Evolutionary conservation across 2,113 vertebrate genomes (phyloP), one percentile per base, ranked within the genome.

Genomic region (Vanacampus margaritifer): DNA sequence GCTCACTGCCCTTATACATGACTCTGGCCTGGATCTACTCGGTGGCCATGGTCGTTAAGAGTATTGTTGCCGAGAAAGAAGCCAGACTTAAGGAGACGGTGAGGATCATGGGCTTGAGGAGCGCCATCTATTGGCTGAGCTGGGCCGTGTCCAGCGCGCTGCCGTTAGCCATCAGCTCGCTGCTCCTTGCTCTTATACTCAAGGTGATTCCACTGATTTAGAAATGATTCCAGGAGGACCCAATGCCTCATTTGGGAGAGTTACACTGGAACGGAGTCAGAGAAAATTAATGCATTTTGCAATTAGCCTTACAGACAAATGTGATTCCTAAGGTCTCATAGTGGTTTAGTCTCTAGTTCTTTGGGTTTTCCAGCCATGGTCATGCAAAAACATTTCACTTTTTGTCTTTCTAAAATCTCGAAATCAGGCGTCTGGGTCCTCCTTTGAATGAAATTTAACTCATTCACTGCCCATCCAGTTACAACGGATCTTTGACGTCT

Each of bases 1-100:
- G 91, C 12, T 96, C 94, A 3, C 91, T 99, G 82, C 95, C 97
- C 1, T 90, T 99, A 26, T 98, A 94, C 88, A 94, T 98, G 93
- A 98, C 94, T 0, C 83, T 98, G 87, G 95, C 96, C 28, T 99
- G 97, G 96, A 96, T 99, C 73, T 98, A 95, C 85, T 96, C 96
- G 0, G 96, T 97, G 85, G 96, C 97, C 60, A 92, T 97, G 71
- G 95, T 96, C 68, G 87, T 98, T 73, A 98, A 99, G 75, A 90
- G 92, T 17, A 93, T 98, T 3, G 97, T 99, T 0, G 92, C 92
- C 0, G 97, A 99, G 88, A 99, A 98, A 81, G 97, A 99, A 83
- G 93, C 94, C 0, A 92, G 96, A 24, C 91, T 99, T 68, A 98
- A 96, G 86, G 97, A 98, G 88, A 98, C 94, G 0, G 92, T 99